A percentile compares a stretch with the other conserved stretches of the same genome.
phyloP scores from a whole-genome alignment of 1,140 invertebrate genomes.

The Hycleus cichorii region DNA sequence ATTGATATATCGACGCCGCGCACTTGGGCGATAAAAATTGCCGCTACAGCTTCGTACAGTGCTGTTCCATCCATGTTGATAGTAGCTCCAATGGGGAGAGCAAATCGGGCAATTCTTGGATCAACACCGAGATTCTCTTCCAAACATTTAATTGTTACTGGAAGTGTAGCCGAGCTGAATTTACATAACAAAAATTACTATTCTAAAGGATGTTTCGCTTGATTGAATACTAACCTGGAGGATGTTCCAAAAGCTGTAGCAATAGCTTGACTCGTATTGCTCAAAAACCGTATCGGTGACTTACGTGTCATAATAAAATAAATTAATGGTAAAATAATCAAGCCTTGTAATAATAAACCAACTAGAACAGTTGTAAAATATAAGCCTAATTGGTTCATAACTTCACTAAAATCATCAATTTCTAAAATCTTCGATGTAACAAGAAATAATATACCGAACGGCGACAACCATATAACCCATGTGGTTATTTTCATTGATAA shows the following conservation, averaged over 20 bases:
- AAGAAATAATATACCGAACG: slow-evolving; percentile 74
- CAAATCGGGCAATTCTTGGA: slow-evolving; percentile 69
- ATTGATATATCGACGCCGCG: slow-evolving; percentile 55
- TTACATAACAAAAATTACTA: too few relatives aligned
- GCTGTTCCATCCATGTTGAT: slow-evolving; percentile 86
- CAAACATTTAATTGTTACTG: slow-evolving; percentile 66
- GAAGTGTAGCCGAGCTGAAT: slow-evolving; percentile 61
- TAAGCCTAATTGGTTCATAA: slow-evolving; percentile 69
- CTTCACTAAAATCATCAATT: slow-evolving; percentile 63
- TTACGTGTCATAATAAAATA: slow-evolving; percentile 59
- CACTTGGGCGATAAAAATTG: slow-evolving; percentile 77
- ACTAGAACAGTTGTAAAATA: slow-evolving; percentile 73
- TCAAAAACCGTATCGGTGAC: slow-evolving; percentile 60
- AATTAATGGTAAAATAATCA: slow-evolving; percentile 62
- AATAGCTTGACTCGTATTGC: slow-evolving; percentile 65
- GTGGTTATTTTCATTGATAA: slow-evolving; percentile 68
- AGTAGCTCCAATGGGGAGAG: slow-evolving; percentile 78
- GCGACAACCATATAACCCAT: slow-evolving; percentile 71
- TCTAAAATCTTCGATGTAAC: slow-evolving; percentile 72
- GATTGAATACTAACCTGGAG: slow-evolving; percentile 44
- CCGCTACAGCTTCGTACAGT: slow-evolving; percentile 76
- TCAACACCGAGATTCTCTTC: slow-evolving; percentile 74
- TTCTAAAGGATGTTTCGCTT: too few relatives aligned
- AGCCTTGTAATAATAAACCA: slow-evolving; percentile 73
- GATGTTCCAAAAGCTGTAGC: slow-evolving; percentile 74